Conservation (phyloP, 2,888 invertebrate species). For the Drosophila recens region DNA sequence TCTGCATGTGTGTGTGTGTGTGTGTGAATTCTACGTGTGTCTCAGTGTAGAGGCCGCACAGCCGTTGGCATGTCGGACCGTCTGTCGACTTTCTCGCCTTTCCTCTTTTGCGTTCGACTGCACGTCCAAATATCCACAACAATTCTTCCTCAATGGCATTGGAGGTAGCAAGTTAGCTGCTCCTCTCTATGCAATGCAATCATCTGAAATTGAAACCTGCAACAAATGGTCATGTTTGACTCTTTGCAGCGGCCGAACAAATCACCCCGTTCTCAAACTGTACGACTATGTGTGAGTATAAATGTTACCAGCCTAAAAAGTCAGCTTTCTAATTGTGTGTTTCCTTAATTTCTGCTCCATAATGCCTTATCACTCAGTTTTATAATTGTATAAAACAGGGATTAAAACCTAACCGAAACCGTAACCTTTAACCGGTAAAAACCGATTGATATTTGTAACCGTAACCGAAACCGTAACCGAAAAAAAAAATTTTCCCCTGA, state of each 20-base stretch:
- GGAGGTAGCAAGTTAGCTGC: conserved; percentile 50
- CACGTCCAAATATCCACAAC: conserved; percentile 78
- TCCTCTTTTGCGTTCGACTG: conserved; percentile 70
- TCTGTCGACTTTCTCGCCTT: no score
- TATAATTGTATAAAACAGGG: neutral
- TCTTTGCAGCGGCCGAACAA: conserved; percentile 66
- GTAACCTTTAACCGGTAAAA: no score
- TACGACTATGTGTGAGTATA: conserved; percentile 24
- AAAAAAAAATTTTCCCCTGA: no score
- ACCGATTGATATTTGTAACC: no score
- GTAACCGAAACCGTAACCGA: no score
- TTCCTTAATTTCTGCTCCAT: conserved; percentile 50
- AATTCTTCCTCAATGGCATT: conserved; percentile 67
- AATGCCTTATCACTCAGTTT: conserved; percentile 17
- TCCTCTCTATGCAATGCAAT: conserved; percentile 61
- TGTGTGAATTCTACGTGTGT: conserved; percentile 53
- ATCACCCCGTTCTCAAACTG: conserved; percentile 40
- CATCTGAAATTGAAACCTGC: conserved; percentile 79
- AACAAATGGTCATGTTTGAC: conserved; percentile 77
- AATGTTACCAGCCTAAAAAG: conserved; percentile 22
- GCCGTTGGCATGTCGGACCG: conserved; percentile 50
- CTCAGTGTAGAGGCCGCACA: conserved; percentile 44
- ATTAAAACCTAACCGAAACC: no score
- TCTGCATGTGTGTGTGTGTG: conserved; percentile 19
- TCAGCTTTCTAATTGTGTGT: conserved; percentile 53